These are phyloP conservation scores for Acanthosoma haemorrhoidale DNA, from an alignment of 2,888 invertebrate genomes.

Conservation along the genomic window DNA sequence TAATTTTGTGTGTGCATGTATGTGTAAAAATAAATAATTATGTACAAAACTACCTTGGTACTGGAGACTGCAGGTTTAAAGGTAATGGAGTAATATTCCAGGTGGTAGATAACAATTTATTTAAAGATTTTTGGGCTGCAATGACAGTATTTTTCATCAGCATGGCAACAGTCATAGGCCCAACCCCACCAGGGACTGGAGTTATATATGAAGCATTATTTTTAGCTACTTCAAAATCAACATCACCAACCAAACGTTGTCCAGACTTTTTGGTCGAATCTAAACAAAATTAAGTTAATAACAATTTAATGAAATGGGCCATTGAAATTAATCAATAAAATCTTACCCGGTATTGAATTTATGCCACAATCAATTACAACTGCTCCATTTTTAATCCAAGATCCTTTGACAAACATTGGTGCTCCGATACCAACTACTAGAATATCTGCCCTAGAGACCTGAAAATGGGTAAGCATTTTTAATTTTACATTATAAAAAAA, in stretches of 20 bases:
- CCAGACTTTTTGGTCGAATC: conserved; percentile 73
- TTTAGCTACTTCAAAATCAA: conserved; percentile 74
- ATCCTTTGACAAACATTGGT: conserved; percentile 82
- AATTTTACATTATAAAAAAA: too few species aligned
- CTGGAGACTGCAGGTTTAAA: conserved; percentile 61
- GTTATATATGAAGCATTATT: conserved; percentile 82
- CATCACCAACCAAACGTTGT: conserved; percentile 89
- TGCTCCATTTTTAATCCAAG: conserved; percentile 96
- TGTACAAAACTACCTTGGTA: conserved; percentile 63
- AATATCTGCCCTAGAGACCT: conserved; percentile 82
- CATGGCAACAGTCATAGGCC: conserved; percentile 99
- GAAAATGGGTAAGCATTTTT: too few species aligned
- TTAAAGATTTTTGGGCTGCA: conserved; percentile 64
- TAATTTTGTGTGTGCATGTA: too few species aligned
- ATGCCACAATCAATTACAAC: conserved; percentile 99
- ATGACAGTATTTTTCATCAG: conserved; percentile 89
- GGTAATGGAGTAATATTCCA: conserved; percentile 71
- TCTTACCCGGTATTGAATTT: conserved; percentile 76
- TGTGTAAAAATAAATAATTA: background rate
- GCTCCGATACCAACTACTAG: conserved; percentile 93
- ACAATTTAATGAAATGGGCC: background rate
- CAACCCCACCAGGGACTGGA: conserved; percentile 94
- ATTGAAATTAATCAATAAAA: background rate
- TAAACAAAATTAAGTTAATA: conserved; percentile 44
- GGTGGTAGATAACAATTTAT: conserved; percentile 52